phyloP scores from a whole-genome alignment of 2,113 vertebrate genomes.

The Paradoxurus hermaphroditus region DNA sequence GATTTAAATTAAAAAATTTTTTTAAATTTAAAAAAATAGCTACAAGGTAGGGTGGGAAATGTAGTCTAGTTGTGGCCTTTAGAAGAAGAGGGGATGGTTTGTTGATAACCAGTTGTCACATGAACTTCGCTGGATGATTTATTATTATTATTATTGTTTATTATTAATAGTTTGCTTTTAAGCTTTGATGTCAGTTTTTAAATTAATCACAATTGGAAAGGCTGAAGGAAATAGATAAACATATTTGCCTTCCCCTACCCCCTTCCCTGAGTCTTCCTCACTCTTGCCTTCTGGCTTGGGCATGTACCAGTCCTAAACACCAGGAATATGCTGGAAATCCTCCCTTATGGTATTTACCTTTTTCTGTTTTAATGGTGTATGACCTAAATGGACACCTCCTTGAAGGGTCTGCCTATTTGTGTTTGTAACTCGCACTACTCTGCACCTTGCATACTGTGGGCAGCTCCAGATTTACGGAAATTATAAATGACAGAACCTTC shows the following conservation, averaged over 20 bases:
- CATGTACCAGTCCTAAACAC: neutral
- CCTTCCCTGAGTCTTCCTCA: neutral
- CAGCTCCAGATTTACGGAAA: neutral
- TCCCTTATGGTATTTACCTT: neutral
- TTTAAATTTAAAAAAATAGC: too few species aligned
- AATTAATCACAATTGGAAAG: neutral
- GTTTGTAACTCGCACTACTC: neutral
- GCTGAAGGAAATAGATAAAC: neutral
- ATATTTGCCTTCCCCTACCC: neutral
- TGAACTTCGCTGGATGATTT: neutral
- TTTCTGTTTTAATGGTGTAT: neutral
- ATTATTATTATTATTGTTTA: neutral
- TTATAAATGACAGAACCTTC: neutral
- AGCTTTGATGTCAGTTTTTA: neutral
- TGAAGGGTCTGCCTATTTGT: neutral
- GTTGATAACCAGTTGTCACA: neutral
- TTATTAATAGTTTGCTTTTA: slow-evolving; percentile 23
- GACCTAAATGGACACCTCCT: neutral
- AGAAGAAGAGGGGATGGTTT: neutral
- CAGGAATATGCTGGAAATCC: neutral
- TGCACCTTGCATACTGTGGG: neutral
- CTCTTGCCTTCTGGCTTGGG: neutral
- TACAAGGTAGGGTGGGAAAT: neutral
- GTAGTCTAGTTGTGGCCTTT: neutral
- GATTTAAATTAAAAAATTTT: too few species aligned